Evolutionary conservation across 1,140 invertebrate species (phyloP).

Genomic region (Hydropsyche tenuis): DNA sequence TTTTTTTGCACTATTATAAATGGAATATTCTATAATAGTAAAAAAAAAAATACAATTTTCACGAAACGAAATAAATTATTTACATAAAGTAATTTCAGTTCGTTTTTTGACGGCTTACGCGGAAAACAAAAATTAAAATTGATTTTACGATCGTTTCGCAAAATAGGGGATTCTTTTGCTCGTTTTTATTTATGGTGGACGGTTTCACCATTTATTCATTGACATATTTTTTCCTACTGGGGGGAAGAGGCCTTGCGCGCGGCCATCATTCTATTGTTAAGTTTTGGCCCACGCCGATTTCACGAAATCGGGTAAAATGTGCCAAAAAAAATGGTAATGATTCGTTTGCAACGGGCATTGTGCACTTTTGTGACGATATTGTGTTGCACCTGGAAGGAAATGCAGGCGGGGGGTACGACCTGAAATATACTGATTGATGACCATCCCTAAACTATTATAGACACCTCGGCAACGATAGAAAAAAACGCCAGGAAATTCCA

Average conservation of each 20-base stretch:
- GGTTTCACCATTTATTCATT: conserved; percentile 45
- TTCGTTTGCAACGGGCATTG: conserved; percentile 32
- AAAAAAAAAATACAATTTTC: too few species aligned
- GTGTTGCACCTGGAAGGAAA: conserved; percentile 47
- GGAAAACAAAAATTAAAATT: conserved; percentile 38
- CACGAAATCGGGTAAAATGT: conserved; percentile 46
- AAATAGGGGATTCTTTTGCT: conserved; percentile 37
- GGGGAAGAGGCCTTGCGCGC: too few species aligned
- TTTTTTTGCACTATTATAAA: too few species aligned
- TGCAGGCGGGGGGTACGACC: conserved; percentile 44
- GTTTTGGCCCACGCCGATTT: conserved; percentile 37
- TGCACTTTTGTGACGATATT: conserved; percentile 35
- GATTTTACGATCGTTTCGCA: conserved; percentile 46
- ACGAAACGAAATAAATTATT: too few species aligned
- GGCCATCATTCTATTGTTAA: conserved; percentile 17
- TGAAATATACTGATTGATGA: conserved; percentile 46
- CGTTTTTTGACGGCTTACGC: neutral
- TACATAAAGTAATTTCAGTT: neutral
- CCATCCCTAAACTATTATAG: conserved; percentile 42
- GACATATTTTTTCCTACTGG: conserved; percentile 42
- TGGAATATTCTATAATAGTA: too few species aligned
- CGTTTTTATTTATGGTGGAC: conserved; percentile 48
- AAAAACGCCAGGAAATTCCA: too few species aligned
- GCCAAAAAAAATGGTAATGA: conserved; percentile 49
- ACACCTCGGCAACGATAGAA: conserved; percentile 8